Conservation (phyloP, 2,888 invertebrate genomes). For the Drosophila recens region DNA sequence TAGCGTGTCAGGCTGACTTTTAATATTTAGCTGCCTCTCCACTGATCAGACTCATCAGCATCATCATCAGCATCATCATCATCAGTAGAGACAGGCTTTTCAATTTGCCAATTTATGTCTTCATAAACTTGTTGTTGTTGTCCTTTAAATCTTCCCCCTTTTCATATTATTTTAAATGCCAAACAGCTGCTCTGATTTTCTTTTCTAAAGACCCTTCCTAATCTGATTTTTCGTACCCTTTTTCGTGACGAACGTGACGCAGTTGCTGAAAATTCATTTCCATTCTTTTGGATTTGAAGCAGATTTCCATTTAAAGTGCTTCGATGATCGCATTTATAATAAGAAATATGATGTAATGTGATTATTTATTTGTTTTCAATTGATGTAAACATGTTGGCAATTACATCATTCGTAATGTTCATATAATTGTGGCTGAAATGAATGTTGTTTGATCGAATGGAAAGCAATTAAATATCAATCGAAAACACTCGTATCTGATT, state of each 20-base stretch:
- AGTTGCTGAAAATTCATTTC: constrained; percentile 58
- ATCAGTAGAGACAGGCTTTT: constrained; percentile 58
- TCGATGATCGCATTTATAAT: background rate
- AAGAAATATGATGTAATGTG: background rate
- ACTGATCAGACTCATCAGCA: constrained; percentile 50
- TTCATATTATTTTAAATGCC: constrained; percentile 22
- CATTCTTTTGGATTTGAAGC: background rate
- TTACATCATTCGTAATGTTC: constrained; percentile 9
- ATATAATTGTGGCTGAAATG: constrained; percentile 1
- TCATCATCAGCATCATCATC: constrained; percentile 31
- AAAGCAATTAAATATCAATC: constrained; percentile 14
- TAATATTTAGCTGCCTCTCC: constrained; percentile 52
- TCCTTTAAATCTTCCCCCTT: background rate
- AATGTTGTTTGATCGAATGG: background rate
- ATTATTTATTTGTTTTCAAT: too few relatives aligned
- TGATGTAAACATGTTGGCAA: background rate
- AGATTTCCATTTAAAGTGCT: background rate
- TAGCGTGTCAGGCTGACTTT: constrained; percentile 54
- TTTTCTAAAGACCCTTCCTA: constrained; percentile 16
- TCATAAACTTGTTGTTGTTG: constrained; percentile 61
- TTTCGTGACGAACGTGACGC: constrained; percentile 68
- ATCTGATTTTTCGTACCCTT: constrained; percentile 3
- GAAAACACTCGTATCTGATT: constrained; percentile 1
- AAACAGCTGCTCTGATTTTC: constrained; percentile 47
- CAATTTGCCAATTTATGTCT: constrained; percentile 80